A percentile compares a stretch with the other conserved stretches of the same genome.
phyloP scores from a whole-genome alignment of 2,888 invertebrate genomes.

The Megaustenia siamemsis region DNA sequence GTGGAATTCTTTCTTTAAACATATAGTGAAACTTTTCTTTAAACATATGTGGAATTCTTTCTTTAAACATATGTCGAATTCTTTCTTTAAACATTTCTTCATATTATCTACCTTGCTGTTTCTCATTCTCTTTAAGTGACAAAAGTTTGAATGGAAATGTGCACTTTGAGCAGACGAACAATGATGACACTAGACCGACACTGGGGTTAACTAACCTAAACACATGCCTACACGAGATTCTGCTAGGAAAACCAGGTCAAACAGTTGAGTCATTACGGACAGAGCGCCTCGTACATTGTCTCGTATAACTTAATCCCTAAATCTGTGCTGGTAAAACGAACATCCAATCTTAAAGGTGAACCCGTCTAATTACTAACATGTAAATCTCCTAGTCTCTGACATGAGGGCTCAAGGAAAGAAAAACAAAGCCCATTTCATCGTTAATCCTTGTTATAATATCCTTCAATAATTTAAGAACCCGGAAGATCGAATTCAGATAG shows the following conservation, averaged over 20 bases:
- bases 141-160: too few relatives aligned
- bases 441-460: conserved; percentile 3
- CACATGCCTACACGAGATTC: conserved; percentile 40
- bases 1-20: too few relatives aligned
- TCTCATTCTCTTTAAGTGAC: too few relatives aligned
- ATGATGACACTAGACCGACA: conserved; percentile 16
- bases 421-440: neutral
- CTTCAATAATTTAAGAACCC: neutral
- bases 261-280: conserved; percentile 32
- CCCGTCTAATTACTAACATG: conserved; percentile 18
- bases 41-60: too few relatives aligned
- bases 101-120: too few relatives aligned
- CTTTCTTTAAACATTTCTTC: too few relatives aligned
- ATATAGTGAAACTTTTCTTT: too few relatives aligned
- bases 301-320: conserved; percentile 32
- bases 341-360: conserved; percentile 18
- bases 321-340: neutral
- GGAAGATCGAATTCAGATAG: conserved; percentile 27
- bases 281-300: conserved; percentile 33
- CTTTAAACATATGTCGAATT: too few relatives aligned
- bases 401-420: conserved; percentile 20
- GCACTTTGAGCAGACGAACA: conserved; percentile 1
- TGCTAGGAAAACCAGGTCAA: conserved; percentile 11
- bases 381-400: conserved; percentile 35
- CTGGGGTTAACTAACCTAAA: neutral